Conservation (phyloP, 2,113 vertebrate species). For the Regulus satrapa region DNA sequence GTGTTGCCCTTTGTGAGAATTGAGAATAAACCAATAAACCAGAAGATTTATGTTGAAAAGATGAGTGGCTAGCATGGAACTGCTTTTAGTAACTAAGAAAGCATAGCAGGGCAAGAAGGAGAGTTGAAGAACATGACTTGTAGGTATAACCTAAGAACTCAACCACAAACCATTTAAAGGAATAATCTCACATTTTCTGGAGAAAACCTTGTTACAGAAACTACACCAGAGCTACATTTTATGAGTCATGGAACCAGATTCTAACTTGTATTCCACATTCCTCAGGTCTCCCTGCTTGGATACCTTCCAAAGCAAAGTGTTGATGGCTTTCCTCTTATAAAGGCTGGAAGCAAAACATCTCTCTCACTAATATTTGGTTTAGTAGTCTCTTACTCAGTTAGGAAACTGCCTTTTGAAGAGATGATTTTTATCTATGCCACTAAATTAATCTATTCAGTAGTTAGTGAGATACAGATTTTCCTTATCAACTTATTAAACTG, state of each 20-base stretch:
- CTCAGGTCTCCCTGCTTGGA: neutral
- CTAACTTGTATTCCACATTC: neutral
- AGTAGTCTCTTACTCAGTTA: neutral
- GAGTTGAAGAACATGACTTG: neutral
- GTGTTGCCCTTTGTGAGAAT: neutral
- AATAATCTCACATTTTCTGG: neutral
- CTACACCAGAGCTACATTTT: neutral
- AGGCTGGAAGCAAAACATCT: neutral
- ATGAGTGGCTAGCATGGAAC: neutral
- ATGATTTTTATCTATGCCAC: neutral
- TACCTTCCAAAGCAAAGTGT: neutral
- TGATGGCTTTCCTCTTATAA: neutral
- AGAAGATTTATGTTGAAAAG: neutral
- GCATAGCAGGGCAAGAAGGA: neutral
- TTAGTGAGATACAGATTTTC: neutral
- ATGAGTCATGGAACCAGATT: neutral
- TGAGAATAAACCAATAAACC: neutral
- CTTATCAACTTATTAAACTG: neutral
- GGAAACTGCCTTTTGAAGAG: neutral
- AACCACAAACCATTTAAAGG: neutral
- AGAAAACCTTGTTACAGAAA: neutral
- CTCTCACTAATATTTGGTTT: accelerated
- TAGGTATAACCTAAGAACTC: neutral
- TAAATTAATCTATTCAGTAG: neutral
- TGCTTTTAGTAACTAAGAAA: neutral